Base-by-base conservation (phyloP, 2,888 invertebrate genomes). In the Labia minor region DNA sequence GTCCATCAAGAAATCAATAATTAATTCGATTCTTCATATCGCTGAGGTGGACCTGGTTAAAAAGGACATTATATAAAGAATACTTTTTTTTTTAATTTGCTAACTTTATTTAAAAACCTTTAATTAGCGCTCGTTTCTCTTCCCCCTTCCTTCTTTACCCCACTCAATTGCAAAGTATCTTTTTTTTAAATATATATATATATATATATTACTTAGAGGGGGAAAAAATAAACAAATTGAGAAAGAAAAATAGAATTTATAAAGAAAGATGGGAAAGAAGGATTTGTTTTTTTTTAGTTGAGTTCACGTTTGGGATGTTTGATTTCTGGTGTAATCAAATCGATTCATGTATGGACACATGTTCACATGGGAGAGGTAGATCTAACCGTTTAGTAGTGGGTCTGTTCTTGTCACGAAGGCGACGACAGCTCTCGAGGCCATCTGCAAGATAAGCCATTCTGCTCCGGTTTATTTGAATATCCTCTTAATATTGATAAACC, bases 361-460 rank as follows among this genome's bases (percentile, higher is more conserved):
- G 49, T 8, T 6, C 3, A 26, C 26, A 26, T 8, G 3, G 8
- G 3, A 26, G 3, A 26, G 26, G 26, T 26, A 8, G 26, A 26
- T 26, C 3, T 26, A 26, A n/a, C n/a, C n/a, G n/a, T 26, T 26
- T 26, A 8, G 26, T 6, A 26, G 26, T 26, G 16, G 49, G 49
- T n/a, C n/a, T 49, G 49, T 49, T 49, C n/a, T 49, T n/a, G 49
- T 49, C 49, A n/a, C 16, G 49, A 16, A 49, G 49, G 49, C 49
- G 16, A 49, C 49, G 16, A 49, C 49, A 49, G 26, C 26, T 14
- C 49, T 14, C 49, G 49, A 49, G 49, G 49, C 49, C 49, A 49
- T 49, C 49, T 49, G 49, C 49, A 49, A 49, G 49, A 49, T 49
- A 49, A 49, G 49, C 49, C 49, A 4, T 49, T 49, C 49, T 49